phyloP scores from a whole-genome alignment of 2,113 vertebrate species.

The Phalacrocorax brasilianus region DNA sequence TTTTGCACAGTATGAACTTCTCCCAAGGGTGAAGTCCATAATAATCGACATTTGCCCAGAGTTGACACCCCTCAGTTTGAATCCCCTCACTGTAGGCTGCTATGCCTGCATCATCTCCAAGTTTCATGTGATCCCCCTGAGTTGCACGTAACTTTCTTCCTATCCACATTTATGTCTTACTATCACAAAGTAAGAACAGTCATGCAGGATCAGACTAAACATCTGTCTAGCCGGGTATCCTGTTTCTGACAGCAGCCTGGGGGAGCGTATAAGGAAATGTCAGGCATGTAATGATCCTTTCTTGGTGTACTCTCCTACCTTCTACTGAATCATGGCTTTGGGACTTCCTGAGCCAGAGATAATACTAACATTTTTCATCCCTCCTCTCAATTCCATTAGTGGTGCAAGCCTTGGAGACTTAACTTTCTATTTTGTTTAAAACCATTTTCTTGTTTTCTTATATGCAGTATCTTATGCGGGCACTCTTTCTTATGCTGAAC shows the following conservation, averaged over 20 bases:
- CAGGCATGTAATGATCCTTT: slow-evolving; percentile 9
- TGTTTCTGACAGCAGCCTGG: slow-evolving; percentile 63
- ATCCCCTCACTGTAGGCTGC: background rate
- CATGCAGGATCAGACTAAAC: slow-evolving; percentile 64
- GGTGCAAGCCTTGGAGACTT: background rate
- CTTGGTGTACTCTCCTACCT: slow-evolving; percentile 31
- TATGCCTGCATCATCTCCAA: background rate
- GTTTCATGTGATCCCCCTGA: background rate
- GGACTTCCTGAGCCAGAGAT: slow-evolving; percentile 58
- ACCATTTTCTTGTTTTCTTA: background rate
- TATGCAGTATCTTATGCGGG: background rate
- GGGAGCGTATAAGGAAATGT: slow-evolving; percentile 36
- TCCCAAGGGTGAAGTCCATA: background rate
- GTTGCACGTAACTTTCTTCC: slow-evolving; percentile 28
- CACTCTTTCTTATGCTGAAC: background rate
- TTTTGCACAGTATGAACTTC: background rate
- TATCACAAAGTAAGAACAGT: slow-evolving; percentile 42
- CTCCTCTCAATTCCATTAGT: background rate
- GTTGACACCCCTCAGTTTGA: background rate
- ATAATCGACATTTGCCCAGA: background rate
- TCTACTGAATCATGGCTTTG: slow-evolving; percentile 52
- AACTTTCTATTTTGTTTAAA: background rate
- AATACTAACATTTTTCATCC: slow-evolving; percentile 39
- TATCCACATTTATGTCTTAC: slow-evolving; percentile 29
- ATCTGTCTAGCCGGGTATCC: slow-evolving; percentile 60